Conservation (phyloP, 2,113 vertebrate genomes). For the Eulemur rufifrons region DNA sequence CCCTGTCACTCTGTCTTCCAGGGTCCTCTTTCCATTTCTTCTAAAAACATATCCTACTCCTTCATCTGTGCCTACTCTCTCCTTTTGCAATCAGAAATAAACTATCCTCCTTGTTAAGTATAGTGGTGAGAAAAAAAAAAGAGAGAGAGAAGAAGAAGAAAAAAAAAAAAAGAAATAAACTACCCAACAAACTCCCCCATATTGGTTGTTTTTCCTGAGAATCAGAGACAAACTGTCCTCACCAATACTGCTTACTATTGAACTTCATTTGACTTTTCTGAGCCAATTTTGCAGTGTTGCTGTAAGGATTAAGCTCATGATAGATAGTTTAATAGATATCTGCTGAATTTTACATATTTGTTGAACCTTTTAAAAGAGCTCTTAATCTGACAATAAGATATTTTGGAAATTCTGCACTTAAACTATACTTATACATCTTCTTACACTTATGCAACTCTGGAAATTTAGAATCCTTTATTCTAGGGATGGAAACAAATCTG, state of each 20-base stretch:
- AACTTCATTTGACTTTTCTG: not conserved
- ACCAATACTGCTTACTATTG: not conserved
- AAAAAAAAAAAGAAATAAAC: not conserved
- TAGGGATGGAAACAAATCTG: not conserved
- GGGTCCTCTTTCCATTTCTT: not conserved
- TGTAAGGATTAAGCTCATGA: not conserved
- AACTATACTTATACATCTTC: not conserved
- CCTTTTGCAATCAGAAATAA: not conserved
- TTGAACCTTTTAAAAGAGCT: not conserved
- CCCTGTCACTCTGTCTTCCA: not conserved
- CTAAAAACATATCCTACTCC: not conserved
- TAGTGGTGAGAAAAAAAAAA: too few species aligned
- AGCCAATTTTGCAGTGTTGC: not conserved
- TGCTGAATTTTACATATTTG: not conserved
- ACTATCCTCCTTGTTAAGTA: too few species aligned
- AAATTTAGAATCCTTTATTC: not conserved
- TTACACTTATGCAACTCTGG: not conserved
- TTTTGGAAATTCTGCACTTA: not conserved
- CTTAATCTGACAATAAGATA: not conserved
- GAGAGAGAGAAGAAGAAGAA: too few species aligned
- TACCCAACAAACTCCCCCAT: not conserved
- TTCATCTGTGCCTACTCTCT: not conserved
- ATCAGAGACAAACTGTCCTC: not conserved
- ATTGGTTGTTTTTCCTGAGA: not conserved
- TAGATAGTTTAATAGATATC: not conserved